A percentile compares a stretch with the other conserved stretches of the same genome.
Evolutionary conservation across 2,888 invertebrate species (phyloP).

Genomic region (Eilema sororculum): DNA sequence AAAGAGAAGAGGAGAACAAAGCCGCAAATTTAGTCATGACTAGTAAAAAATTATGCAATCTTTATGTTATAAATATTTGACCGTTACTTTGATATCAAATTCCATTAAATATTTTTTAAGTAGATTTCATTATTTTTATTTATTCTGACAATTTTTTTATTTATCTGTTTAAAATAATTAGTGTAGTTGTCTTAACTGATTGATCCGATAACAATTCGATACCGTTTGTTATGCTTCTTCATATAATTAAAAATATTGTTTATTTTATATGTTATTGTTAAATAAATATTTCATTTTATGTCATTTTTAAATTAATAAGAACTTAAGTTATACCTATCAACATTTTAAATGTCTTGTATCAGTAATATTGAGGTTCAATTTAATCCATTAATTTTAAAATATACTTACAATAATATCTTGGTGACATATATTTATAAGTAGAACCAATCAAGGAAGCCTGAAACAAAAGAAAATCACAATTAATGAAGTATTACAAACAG

Average conservation of each 20-base stretch:
- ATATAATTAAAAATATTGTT: too few species aligned
- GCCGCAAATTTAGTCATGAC: constrained; percentile 4
- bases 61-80: constrained; percentile 1
- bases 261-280: too few species aligned
- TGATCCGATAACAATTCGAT: not conserved
- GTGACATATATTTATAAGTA: constrained; percentile 80
- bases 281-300: too few species aligned
- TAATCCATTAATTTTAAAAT: not conserved
- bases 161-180: not conserved
- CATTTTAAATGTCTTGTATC: too few species aligned
- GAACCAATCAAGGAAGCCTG: constrained; percentile 72
- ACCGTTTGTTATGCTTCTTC: too few species aligned
- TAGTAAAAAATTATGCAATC: not conserved
- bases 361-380: too few species aligned
- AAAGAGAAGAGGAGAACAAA: not conserved
- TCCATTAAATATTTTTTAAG: not conserved
- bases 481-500: not conserved
- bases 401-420: constrained; percentile 74
- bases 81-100: not conserved
- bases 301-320: too few species aligned
- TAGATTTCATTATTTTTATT: not conserved
- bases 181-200: not conserved
- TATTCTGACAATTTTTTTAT: not conserved
- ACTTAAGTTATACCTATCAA: too few species aligned
- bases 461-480: constrained; percentile 60